Evolutionary conservation across 2,797 vertebrate species (phyloP).

Genomic region (Alcedo atthis): DNA sequence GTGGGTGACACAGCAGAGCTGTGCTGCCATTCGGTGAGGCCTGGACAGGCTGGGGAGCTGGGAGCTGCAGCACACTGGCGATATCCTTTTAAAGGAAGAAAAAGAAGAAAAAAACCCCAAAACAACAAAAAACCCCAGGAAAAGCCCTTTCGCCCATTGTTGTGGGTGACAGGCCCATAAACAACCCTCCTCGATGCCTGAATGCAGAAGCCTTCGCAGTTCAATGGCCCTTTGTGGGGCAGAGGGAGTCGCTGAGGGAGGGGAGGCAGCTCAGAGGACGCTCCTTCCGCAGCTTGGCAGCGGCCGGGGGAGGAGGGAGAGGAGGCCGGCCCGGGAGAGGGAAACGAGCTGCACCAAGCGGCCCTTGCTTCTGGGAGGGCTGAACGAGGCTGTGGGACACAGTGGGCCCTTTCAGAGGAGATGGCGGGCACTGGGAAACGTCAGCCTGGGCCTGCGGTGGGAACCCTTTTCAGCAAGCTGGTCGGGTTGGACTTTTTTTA

Average conservation of each 20-base stretch:
- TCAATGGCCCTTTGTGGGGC: neutral
- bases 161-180: neutral
- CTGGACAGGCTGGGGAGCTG: neutral
- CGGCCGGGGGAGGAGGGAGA: neutral
- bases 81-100: neutral
- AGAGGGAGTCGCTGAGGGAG: neutral
- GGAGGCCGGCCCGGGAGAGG: neutral
- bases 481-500: neutral
- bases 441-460: neutral
- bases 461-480: neutral
- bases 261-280: neutral
- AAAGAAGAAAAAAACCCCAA: neutral
- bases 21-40: neutral
- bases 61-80: no score
- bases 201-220: neutral
- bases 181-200: neutral
- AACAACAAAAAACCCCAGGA: neutral
- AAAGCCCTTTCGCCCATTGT: neutral
- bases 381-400: neutral
- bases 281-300: neutral
- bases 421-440: neutral
- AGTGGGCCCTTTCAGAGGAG: constrained; percentile 22
- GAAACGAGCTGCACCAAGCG: neutral
- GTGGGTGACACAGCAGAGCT: neutral
- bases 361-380: neutral